phyloP scores from a whole-genome alignment of 1,140 invertebrate species.

The Ceratosolen solmsi region DNA sequence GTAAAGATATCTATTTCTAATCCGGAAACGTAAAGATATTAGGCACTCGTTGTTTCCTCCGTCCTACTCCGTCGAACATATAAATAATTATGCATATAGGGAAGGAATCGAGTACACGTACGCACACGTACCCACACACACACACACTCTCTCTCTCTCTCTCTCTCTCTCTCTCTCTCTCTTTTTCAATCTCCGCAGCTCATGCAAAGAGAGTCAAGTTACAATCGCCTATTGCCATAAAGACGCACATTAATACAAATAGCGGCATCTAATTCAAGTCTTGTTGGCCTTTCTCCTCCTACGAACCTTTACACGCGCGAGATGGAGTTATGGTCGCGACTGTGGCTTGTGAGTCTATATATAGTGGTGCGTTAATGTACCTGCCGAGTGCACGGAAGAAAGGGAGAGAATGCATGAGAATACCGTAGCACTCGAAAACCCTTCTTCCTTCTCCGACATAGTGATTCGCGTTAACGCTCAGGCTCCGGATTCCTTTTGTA shows the following conservation, averaged over 20 bases:
- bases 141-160: too few relatives aligned
- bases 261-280: neutral
- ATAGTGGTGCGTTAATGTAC: slow-evolving; percentile 13
- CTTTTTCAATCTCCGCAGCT: too few relatives aligned
- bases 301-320: too few relatives aligned
- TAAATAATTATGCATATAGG: too few relatives aligned
- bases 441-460: slow-evolving; percentile 35
- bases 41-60: too few relatives aligned
- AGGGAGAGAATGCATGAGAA: neutral
- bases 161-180: too few relatives aligned
- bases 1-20: too few relatives aligned
- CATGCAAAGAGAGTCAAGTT: neutral
- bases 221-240: neutral
- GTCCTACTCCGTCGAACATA: too few relatives aligned
- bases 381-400: neutral
- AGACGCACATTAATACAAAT: neutral
- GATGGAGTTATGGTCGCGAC: slow-evolving; percentile 17
- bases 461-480: slow-evolving; percentile 56
- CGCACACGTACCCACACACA: too few relatives aligned
- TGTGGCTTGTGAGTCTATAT: neutral
- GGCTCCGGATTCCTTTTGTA: slow-evolving; percentile 61
- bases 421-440: neutral
- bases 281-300: neutral
- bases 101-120: too few relatives aligned
- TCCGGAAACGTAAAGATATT: too few relatives aligned